phyloP scores from a whole-genome alignment of 1,140 invertebrate genomes.

The Oncopodura yosiiana region DNA sequence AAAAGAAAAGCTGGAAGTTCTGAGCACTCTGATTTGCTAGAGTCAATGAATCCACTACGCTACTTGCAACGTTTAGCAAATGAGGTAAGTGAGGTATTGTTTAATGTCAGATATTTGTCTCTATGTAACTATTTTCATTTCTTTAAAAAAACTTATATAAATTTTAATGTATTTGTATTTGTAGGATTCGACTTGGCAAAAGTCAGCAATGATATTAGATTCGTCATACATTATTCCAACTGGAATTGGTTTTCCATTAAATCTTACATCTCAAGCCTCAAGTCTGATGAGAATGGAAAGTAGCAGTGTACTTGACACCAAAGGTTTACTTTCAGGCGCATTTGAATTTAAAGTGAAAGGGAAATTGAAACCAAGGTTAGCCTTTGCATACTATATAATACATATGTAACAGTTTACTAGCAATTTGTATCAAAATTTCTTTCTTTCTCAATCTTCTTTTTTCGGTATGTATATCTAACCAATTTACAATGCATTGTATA shows the following conservation, averaged over 20 bases:
- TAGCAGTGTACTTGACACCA: conserved; percentile 36
- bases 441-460: no score
- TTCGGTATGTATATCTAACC: no score
- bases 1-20: conserved; percentile 26
- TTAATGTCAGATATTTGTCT: background rate
- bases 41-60: conserved; percentile 19
- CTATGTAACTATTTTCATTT: no score
- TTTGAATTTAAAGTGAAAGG: conserved; percentile 63
- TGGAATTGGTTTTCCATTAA: conserved; percentile 71
- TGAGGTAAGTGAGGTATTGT: conserved; percentile 8
- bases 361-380: conserved; percentile 60
- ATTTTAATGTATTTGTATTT: no score
- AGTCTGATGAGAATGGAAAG: conserved; percentile 27
- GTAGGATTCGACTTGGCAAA: conserved; percentile 64
- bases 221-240: conserved; percentile 73
- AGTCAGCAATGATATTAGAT: conserved; percentile 71
- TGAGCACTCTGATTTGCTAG: conserved; percentile 14
- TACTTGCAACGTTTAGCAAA: conserved; percentile 17
- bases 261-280: conserved; percentile 71
- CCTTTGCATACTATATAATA: no score
- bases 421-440: no score
- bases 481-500: no score
- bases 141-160: no score
- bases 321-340: conserved; percentile 40
- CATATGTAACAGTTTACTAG: no score